Base-by-base conservation (phyloP, 2,888 invertebrate genomes). In the Helicoverpa assulta region DNA sequence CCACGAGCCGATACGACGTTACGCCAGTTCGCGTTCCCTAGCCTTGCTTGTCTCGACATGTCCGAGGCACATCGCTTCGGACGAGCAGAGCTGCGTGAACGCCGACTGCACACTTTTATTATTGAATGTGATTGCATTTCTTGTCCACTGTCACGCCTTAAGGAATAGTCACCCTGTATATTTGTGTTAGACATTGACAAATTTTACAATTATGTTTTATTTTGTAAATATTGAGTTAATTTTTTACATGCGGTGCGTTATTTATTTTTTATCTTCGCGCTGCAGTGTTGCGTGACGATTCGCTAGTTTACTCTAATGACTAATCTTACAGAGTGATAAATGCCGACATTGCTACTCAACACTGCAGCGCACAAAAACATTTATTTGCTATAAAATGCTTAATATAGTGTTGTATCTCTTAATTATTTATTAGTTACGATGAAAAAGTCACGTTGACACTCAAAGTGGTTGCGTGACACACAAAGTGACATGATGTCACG, bases 171-270 rank as follows among this genome's bases (percentile, higher is more conserved):
- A 70, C 51, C 60, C 54, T 63, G 74, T 73, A 73, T 59, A 67
- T 62, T 56, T 68, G 68, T 60, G 50, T 73, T 67, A 70, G 54
- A 62, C 60, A 54, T 62, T 67, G 53, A 60, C 29, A 26, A 55
- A 58, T 50, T 8, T n/a, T 37, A 50, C n/a, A 66, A 67, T 43
- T 57, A 54, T 74, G 47, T 75, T 72, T 78, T 71, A 59, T 77
- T 82, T 70, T 81, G 81, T 81, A 81, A 81, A 81, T 81, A 81
- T 81, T 76, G 74, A 57, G 59, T 62, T 63, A 66, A 52, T 67
- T 76, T 74, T 29, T 66, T 60, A 70, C 62, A 65, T 57, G 68
- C 53, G 80, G 80, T 78, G 80, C 80, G 60, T 76, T 71, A 63
- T 79, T 76, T 80, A 74, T 74, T 73, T 73, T 63, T 73, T 63